A percentile compares a stretch with the other conserved stretches of the same genome.
Evolutionary conservation across 2,888 invertebrate genomes (phyloP).

Genomic region (Lithophane socia): DNA sequence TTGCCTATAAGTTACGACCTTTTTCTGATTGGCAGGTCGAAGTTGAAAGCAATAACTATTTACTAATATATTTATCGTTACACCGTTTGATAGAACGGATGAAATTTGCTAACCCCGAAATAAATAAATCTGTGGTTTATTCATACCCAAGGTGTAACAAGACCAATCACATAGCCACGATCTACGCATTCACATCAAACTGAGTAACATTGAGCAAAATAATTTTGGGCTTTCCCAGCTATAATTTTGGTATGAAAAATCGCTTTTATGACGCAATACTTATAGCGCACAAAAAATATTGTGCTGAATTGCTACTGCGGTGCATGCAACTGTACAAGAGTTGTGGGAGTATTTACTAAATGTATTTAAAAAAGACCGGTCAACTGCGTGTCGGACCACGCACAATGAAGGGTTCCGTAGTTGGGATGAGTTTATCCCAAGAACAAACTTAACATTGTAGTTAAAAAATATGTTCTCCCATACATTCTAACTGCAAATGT

Average conservation of each 20-base stretch:
- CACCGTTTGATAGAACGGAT: not conserved
- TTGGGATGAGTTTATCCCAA: no score
- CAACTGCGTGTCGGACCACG: no score
- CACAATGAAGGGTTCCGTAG: no score
- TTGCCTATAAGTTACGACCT: conserved; percentile 36
- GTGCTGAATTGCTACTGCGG: not conserved
- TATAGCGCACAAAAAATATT: not conserved
- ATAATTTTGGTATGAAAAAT: not conserved
- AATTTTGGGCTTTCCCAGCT: not conserved
- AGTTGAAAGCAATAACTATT: conserved; percentile 47
- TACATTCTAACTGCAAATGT: no score
- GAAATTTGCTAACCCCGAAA: conserved; percentile 10
- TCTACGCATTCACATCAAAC: not conserved
- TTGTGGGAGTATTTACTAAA: not conserved
- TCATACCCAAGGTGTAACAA: not conserved
- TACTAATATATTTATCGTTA: conserved; percentile 4
- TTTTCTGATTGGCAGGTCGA: conserved; percentile 54
- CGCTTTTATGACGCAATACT: not conserved
- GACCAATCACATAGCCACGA: not conserved
- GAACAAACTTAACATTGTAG: no score
- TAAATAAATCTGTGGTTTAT: not conserved
- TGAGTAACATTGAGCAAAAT: not conserved
- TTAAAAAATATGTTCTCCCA: no score
- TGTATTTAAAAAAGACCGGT: no score
- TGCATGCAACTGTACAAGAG: not conserved